A percentile compares a stretch with the other conserved stretches of the same genome.
These are phyloP conservation scores for Onchidella celtica DNA, from an alignment of 2,888 invertebrate species.

Conservation along the genomic window DNA sequence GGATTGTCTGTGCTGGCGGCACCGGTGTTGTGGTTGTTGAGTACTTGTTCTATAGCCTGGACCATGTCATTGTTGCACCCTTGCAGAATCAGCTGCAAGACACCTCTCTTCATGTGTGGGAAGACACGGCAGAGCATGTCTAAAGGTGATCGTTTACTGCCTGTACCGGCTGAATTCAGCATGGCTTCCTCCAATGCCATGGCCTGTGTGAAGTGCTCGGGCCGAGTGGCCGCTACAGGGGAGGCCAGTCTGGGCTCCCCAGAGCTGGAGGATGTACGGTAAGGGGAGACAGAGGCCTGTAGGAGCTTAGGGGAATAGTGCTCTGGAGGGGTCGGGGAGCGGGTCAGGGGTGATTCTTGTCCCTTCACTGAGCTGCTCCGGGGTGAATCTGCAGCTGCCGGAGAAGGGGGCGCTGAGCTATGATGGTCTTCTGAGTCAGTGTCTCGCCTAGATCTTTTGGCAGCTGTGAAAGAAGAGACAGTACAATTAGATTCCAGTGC, in stretches of 20 bases:
- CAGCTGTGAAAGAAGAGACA: constrained; percentile 54
- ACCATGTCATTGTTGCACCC: constrained; percentile 93
- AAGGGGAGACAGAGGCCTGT: constrained; percentile 37
- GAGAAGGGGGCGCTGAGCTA: constrained; percentile 22
- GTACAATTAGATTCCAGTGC: no score
- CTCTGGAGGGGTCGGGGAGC: constrained; percentile 58
- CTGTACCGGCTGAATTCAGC: constrained; percentile 93
- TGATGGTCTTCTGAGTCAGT: constrained; percentile 51
- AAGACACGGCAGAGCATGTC: constrained; percentile 94
- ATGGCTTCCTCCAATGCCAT: constrained; percentile 76
- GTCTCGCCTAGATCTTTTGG: constrained; percentile 59
- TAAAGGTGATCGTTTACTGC: constrained; percentile 88
- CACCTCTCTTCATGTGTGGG: constrained; percentile 90
- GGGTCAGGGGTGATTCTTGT: constrained; percentile 6
- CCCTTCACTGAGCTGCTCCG: constrained; percentile 5
- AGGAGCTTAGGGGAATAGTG: constrained; percentile 53
- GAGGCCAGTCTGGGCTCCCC: constrained; percentile 19
- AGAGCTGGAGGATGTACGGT: constrained; percentile 35
- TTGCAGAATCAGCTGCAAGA: constrained; percentile 91
- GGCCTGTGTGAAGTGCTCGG: constrained; percentile 4
- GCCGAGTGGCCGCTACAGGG: constrained; percentile 1
- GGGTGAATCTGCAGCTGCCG: constrained; percentile 22
- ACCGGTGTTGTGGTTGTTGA: constrained; percentile 70
- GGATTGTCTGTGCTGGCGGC: constrained; percentile 3
- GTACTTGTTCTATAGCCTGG: constrained; percentile 94